A percentile compares a stretch with the other conserved stretches of the same genome.
Evolutionary conservation across 2,113 vertebrate species (phyloP).

Genomic region (Anser cygnoides): DNA sequence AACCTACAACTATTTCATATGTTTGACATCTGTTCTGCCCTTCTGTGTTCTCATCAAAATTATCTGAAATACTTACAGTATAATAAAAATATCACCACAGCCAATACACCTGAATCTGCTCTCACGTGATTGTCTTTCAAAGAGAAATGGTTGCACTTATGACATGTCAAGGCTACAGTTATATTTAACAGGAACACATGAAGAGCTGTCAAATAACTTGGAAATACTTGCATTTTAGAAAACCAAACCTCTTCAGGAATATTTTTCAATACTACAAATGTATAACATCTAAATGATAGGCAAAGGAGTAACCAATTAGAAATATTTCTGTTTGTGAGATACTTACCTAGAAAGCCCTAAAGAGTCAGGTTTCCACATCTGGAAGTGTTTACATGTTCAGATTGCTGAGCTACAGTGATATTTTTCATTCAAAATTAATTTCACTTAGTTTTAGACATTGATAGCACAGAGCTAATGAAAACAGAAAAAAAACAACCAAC

Average conservation of each 20-base stretch:
- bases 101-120: background rate
- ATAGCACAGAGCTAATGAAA: background rate
- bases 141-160: background rate
- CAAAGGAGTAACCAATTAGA: background rate
- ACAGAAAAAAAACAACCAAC: background rate
- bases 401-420: background rate
- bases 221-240: background rate
- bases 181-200: background rate
- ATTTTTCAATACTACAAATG: background rate
- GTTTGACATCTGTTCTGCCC: background rate
- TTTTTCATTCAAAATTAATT: background rate
- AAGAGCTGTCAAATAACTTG: background rate
- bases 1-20: accelerated
- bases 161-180: accelerated
- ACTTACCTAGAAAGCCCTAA: background rate
- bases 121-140: background rate
- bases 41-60: background rate
- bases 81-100: background rate
- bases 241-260: background rate
- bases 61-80: background rate
- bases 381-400: background rate
- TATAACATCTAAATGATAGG: background rate
- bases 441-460: background rate
- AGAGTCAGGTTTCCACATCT: background rate
- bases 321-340: background rate